phyloP scores from a whole-genome alignment of 64 coral and sea anemone species.

The Stylophora pistillata region DNA sequence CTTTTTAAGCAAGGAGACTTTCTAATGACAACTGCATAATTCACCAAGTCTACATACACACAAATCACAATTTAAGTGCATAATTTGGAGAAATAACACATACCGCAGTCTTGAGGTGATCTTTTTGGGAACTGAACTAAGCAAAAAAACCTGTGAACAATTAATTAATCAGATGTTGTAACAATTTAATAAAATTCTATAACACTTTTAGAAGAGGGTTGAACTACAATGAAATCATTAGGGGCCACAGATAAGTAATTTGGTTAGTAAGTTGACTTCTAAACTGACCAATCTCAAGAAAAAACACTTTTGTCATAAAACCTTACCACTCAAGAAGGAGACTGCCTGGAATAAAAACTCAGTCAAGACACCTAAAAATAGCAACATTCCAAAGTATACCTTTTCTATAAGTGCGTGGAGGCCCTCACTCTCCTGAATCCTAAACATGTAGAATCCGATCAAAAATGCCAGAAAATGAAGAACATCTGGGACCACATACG shows the following conservation, averaged over 20 bases:
- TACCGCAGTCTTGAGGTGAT: conserved; percentile 78
- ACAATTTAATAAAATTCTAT: too few relatives aligned
- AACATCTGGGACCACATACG: conserved; percentile 75
- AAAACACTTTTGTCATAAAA: neutral
- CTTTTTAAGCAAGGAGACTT: too few relatives aligned
- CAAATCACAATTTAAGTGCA: too few relatives aligned
- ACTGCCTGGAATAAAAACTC: too few relatives aligned
- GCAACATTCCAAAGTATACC: conserved; percentile 20
- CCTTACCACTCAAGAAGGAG: too few relatives aligned
- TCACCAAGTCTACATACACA: too few relatives aligned
- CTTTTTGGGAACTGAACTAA: conserved; percentile 62
- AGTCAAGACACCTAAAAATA: neutral
- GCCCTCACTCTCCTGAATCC: conserved; percentile 85
- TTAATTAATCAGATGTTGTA: neutral
- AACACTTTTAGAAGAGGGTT: too few relatives aligned
- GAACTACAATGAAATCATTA: too few relatives aligned
- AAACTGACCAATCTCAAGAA: neutral
- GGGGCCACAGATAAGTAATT: too few relatives aligned
- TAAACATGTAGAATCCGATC: conserved; percentile 75
- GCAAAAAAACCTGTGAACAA: conserved; percentile 74
- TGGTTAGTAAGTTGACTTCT: too few relatives aligned
- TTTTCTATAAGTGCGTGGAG: conserved; percentile 83
- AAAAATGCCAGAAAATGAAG: conserved; percentile 83
- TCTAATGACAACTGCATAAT: too few relatives aligned
- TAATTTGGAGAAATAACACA: neutral